Base-by-base conservation (phyloP, 2,888 invertebrate genomes). In the Brenthis daphne region DNA sequence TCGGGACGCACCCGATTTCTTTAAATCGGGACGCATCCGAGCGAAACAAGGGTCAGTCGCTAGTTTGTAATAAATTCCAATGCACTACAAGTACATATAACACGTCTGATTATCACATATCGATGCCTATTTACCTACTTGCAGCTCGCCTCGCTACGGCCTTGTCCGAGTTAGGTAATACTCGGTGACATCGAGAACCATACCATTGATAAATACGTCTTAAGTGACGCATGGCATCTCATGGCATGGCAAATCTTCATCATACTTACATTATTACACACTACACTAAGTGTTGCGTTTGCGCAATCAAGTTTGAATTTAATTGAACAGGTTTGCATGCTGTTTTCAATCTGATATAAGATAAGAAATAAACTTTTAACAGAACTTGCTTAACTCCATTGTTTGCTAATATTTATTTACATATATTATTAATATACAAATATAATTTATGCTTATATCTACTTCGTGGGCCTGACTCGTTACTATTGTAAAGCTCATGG, bases 121-220 rank as follows among this genome's bases (percentile, higher is more conserved):
- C 20, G 55, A 4, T 43, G 20, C 14, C 12, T 66, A 60, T 67
- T 24, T 58, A 55, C 64, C 11, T 37, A 55, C 64, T 13, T 37
- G 65, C 60, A 47, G 63, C 56, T 64, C 57, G 50, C 70, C 56
- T 24, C 57, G 20, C 8, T 11, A 6, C 37, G 65, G 14, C 68
- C 71, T 68, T 63, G 71, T 71, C 68, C 71, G 68, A 63, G 57
- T 71, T 71, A 71, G 65, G 71, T 71, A 71, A 68, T 65, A 64
- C 70, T 61, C 37, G 61, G 48, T 55, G 68, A 71, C 68, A 68
- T 68, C 50, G 67, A 43, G 54, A 61, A 53, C 57, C 65, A 58
- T 64, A 63, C 16, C 37, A 20, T 37, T 37, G 13, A 16, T 43
- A 43, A 43, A 43, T 43, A 8, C 12, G n/a, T 11, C 43, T 43